A percentile compares a stretch with the other conserved stretches of the same genome.
phyloP scores from a whole-genome alignment of 1,140 invertebrate genomes.

The Phymorhynchus buccinoides region DNA sequence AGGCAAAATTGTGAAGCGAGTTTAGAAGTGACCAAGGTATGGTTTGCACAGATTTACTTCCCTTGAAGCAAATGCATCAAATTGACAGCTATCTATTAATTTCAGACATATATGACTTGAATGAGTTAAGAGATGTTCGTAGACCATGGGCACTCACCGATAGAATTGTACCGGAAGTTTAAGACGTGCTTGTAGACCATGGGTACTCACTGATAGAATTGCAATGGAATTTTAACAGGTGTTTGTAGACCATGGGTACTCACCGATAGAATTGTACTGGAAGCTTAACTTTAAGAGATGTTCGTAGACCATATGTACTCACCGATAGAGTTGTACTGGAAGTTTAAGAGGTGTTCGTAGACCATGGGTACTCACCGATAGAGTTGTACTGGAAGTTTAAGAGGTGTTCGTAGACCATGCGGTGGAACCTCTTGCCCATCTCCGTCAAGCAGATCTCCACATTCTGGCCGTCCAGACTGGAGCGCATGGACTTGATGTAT shows the following conservation, averaged over 20 bases:
- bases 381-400: conserved; percentile 96
- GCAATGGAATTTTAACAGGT: neutral
- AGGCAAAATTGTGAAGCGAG: too few relatives aligned
- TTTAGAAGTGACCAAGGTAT: too few relatives aligned
- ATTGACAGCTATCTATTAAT: too few relatives aligned
- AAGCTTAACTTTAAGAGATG: neutral
- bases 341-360: neutral
- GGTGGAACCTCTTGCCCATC: conserved; percentile 90
- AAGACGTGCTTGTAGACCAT: too few relatives aligned
- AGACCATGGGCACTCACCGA: too few relatives aligned
- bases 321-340: neutral
- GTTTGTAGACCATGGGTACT: neutral
- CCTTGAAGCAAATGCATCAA: too few relatives aligned
- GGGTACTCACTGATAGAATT: too few relatives aligned
- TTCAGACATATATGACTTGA: too few relatives aligned
- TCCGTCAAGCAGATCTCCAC: conserved; percentile 89
- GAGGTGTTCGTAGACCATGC: conserved; percentile 96
- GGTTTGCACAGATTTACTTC: too few relatives aligned
- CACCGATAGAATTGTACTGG: neutral
- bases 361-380: conserved; percentile 78
- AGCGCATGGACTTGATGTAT: conserved; percentile 85
- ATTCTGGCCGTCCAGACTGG: conserved; percentile 94
- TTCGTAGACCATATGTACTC: neutral
- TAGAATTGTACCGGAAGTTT: too few relatives aligned
- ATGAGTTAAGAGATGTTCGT: too few relatives aligned